These are phyloP conservation scores for Nomada fucata DNA, from an alignment of 2,888 invertebrate genomes.

Conservation along the genomic window DNA sequence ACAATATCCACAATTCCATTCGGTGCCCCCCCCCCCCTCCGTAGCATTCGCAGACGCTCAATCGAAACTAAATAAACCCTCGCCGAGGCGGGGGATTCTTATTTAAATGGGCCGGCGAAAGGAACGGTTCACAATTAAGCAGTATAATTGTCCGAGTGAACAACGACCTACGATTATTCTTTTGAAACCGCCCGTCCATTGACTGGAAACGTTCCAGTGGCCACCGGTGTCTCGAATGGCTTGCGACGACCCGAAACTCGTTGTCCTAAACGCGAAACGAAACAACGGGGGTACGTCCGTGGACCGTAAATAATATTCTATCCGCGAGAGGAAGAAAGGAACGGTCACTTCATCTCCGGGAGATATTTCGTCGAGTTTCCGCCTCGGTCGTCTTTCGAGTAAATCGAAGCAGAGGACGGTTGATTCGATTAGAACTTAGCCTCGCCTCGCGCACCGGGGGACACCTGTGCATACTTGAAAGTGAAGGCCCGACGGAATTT, in stretches of 20 bases:
- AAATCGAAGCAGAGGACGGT: slow-evolving; percentile 73
- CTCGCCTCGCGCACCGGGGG: slow-evolving; percentile 73
- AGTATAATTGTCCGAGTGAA: background rate
- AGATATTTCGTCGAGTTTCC: slow-evolving; percentile 64
- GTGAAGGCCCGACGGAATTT: slow-evolving; percentile 58
- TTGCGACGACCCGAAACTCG: slow-evolving; percentile 2
- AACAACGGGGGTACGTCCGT: background rate
- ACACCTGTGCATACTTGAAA: slow-evolving; percentile 38
- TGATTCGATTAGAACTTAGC: slow-evolving; percentile 79
- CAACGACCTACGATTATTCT: background rate
- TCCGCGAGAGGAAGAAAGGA: slow-evolving; percentile 4
- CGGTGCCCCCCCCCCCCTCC: background rate
- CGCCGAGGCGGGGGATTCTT: background rate
- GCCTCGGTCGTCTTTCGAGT: slow-evolving; percentile 52
- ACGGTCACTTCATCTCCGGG: slow-evolving; percentile 50
- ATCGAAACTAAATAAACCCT: slow-evolving; percentile 40
- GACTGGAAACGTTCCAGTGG: background rate
- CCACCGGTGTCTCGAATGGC: background rate
- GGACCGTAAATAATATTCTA: slow-evolving; percentile 63
- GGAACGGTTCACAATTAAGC: slow-evolving; percentile 3
- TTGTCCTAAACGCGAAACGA: background rate
- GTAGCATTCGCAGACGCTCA: slow-evolving; percentile 27
- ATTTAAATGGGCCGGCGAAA: background rate
- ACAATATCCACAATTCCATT: slow-evolving; percentile 31
- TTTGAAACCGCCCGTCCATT: too few species aligned